Evolutionary conservation across 2,113 vertebrate species (phyloP).

Genomic region (Gasterosteus aculeatus): DNA sequence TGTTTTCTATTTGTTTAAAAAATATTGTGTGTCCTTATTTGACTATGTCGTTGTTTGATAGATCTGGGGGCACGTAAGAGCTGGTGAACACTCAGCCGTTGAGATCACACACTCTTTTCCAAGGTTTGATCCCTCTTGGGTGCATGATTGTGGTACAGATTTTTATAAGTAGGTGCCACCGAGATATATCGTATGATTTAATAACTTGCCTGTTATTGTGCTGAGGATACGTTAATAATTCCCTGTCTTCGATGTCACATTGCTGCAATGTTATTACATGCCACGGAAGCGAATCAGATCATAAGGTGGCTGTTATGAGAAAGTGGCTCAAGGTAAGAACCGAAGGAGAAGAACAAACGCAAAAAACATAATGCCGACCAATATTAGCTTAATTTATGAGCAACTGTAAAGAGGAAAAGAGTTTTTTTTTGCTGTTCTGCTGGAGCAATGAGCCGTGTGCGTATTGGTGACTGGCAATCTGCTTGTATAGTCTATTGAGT

Average conservation of each 20-base stretch:
- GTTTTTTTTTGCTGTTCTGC: constrained; percentile 6
- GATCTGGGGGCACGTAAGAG: constrained; percentile 4
- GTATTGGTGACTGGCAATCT: not conserved
- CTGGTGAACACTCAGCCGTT: constrained; percentile 3
- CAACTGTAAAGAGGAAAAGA: not conserved
- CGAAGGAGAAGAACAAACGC: not conserved
- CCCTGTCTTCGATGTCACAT: constrained; percentile 5
- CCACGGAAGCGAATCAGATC: not conserved
- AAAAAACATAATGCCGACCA: not conserved
- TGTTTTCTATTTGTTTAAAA: not conserved
- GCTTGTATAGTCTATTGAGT: not conserved
- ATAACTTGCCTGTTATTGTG: constrained; percentile 9
- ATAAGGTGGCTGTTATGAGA: constrained; percentile 9
- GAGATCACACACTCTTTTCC: constrained; percentile 8
- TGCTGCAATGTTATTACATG: constrained; percentile 22
- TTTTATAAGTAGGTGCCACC: not conserved
- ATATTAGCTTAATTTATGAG: not conserved
- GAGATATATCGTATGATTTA: constrained; percentile 8
- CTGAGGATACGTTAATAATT: not conserved
- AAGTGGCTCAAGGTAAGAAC: not conserved
- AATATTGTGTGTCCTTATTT: not conserved
- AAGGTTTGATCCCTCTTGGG: constrained; percentile 16
- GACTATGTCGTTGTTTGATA: constrained; percentile 1
- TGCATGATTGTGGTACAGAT: constrained; percentile 6
- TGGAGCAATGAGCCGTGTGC: not conserved